These are phyloP conservation scores for Hippopotamus amphibius DNA, from an alignment of 2,113 vertebrate species.

Conservation along the genomic window DNA sequence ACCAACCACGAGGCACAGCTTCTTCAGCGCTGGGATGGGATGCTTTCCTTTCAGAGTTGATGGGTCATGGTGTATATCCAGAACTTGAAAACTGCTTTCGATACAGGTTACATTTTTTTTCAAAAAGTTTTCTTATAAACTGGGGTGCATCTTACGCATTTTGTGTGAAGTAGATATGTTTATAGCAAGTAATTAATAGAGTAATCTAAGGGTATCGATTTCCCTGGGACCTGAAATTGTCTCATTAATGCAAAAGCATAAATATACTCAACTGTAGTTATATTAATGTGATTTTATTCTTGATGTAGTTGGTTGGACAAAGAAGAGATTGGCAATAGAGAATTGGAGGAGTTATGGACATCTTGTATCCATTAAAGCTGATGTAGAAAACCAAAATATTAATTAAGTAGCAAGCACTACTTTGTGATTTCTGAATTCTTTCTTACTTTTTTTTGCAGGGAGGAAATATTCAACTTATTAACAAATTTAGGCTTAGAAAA, in stretches of 20 bases:
- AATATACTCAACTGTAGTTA: not conserved
- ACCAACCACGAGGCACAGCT: not conserved
- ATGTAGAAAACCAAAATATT: not conserved
- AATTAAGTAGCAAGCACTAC: not conserved
- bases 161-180: not conserved
- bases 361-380: not conserved
- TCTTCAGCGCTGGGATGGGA: not conserved
- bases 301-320: not conserved
- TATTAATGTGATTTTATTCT: not conserved
- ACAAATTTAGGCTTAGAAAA: slow-evolving; percentile 50
- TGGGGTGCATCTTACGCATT: not conserved
- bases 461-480: slow-evolving; percentile 33
- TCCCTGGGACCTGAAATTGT: not conserved
- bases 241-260: not conserved
- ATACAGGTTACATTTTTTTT: not conserved
- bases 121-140: not conserved
- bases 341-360: not conserved
- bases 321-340: not conserved
- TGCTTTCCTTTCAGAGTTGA: not conserved
- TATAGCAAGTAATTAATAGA: not conserved
- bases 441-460: not conserved
- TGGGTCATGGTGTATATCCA: not conserved
- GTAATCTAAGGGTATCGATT: not conserved
- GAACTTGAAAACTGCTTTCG: slow-evolving; percentile 6
- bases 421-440: slow-evolving; percentile 46